phyloP scores from a whole-genome alignment of 2,888 invertebrate genomes.

The Ochropleura leucogaster region DNA sequence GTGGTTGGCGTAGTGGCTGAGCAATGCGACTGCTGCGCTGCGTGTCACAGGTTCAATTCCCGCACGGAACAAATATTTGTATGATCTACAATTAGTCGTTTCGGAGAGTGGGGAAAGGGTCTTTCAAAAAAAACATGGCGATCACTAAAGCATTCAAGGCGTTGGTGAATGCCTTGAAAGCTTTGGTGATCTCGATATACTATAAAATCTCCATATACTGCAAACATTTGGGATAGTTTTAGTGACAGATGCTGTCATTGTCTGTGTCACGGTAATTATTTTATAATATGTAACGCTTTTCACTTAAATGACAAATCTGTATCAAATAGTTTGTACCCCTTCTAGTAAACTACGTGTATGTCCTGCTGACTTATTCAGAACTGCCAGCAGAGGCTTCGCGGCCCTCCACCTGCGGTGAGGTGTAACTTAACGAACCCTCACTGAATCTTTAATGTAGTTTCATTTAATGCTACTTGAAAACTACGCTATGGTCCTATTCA shows the following conservation, averaged over 20 bases:
- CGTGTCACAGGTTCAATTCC: no score
- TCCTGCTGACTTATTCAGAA: constrained; percentile 86
- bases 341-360: constrained; percentile 65
- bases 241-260: not conserved
- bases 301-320: not conserved
- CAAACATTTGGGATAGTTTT: not conserved
- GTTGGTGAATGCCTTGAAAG: no score
- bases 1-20: no score
- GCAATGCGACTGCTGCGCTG: no score
- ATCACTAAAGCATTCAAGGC: not conserved
- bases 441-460: constrained; percentile 89
- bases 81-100: no score
- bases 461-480: constrained; percentile 87
- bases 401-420: constrained; percentile 86
- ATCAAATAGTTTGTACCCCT: constrained; percentile 40
- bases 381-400: constrained; percentile 79
- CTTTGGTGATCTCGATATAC: not conserved
- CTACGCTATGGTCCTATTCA: constrained; percentile 71
- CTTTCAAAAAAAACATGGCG: no score
- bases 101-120: no score
- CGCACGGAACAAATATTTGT: no score
- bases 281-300: not conserved
- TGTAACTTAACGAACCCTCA: constrained; percentile 89
- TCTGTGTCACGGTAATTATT: not conserved
- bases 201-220: not conserved